Evolutionary conservation across 2,797 vertebrate genomes (phyloP), one percentile per base, ranked within the genome.

Genomic region (Rhinichthys osculus): DNA sequence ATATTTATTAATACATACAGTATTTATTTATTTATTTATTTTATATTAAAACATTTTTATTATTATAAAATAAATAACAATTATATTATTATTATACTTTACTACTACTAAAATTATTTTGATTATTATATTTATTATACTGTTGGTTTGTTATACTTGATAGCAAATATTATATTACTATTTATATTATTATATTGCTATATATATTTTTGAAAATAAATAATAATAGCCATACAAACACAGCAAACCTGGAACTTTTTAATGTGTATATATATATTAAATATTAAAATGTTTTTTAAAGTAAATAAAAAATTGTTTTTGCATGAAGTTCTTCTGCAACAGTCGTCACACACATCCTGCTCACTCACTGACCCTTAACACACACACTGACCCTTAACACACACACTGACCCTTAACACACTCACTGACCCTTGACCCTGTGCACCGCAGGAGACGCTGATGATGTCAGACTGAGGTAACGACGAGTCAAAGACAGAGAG

Each of bases 381-480:
- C 27, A 27, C 59, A 27, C 42, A 2, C 21, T 42, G n/a, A 33
- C 69, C 57, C 5, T 66, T 66, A 27, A 27, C 27, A 27, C 9
- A 5, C 27, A 27, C 27, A 27, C 19, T 52, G 23, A 30, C 67
- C 40, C 11, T 62, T 62, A 13, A 44, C 11, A 4, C 4, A 5
- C 59, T 62, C 42, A 2, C 21, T 42, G n/a, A 33, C 69, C 57
- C 5, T 66, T 66, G 81, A 66, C 57, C 42, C 59, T 69, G 54
- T 57, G 81, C 44, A 5, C 76, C 66, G 66, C 52, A 74, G 87
- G 76, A 82, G 52, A 74, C 35, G 38, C 84, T 74, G 78, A 35
- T 76, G 83, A 72, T 80, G 62, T 77, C 82, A 38, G 66, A 76
- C 78, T 57, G 62, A 87, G 71, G 81, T 62, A 54, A 84, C 50